Base-by-base conservation (phyloP, 2,797 vertebrate genomes). In the Channallabes apus region DNA sequence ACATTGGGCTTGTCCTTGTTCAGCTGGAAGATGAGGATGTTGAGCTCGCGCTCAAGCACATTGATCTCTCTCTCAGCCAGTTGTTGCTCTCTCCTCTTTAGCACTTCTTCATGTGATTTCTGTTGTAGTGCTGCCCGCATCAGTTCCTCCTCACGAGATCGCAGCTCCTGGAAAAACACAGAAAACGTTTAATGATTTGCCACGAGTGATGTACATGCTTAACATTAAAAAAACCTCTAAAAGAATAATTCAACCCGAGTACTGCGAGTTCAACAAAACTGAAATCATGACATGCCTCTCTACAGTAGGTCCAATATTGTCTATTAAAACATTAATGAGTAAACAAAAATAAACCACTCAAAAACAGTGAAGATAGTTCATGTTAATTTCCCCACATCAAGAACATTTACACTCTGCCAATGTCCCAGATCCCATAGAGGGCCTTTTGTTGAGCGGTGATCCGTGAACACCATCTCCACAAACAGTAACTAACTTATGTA, bases 11-110 rank as follows among this genome's bases (percentile, higher is more conserved):
- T 97, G 92, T 99, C 97, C 93, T 97, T 97, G 93, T 97, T 98
- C 86, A 99, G 94, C 92, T 99, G 98, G 92, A 98, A 97, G 86
- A 99, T 98, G 90, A 99, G 95, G 92, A 99, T 97, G 92, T 98
- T 96, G 82, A 99, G 96, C 90, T 98, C 97, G 0, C 97, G 94
- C 91, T 98, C 97, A 88, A 99, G 91, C 35, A 99, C 98, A 3
- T 98, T 96, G 20, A 99, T 98, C 94, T 99, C 98, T 0, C 97
- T 93, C 87, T 97, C 97, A 0, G 96, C 97, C 75, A 99, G 92
- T 91, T 98, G 97, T 91, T 98, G 97, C 90, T 98, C 98, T 9
- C 97, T 94, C 2, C 97, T 94, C 89, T 97, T 96, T 82, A 99
- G 93, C 87, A 97, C 91, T 85, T 97, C 96, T 90, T 99, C 97